A percentile compares a stretch with the other conserved stretches of the same genome.
phyloP scores from a whole-genome alignment of 2,797 vertebrate genomes.

The Melanotaenia maccullochi region DNA sequence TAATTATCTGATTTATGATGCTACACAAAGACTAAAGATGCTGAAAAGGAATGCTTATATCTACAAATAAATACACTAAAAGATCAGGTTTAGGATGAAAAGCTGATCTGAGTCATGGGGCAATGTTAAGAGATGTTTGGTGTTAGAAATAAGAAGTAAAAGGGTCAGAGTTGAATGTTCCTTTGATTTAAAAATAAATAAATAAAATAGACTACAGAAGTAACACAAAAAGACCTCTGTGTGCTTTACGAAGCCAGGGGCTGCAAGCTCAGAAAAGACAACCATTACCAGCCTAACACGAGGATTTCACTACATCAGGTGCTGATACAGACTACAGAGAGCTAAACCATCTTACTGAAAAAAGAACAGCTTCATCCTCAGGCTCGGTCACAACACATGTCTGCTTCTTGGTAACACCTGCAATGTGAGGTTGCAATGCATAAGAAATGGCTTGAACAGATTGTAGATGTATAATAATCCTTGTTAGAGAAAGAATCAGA shows the following conservation, averaged over 20 bases:
- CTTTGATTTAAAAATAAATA: slow-evolving; percentile 51
- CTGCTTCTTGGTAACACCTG: slow-evolving; percentile 49
- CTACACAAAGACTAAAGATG: slow-evolving; percentile 11
- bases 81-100: slow-evolving; percentile 34
- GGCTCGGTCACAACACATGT: slow-evolving; percentile 50
- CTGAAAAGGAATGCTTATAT: neutral
- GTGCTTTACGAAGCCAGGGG: slow-evolving; percentile 52
- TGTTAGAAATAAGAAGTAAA: slow-evolving; percentile 37
- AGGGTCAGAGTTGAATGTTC: slow-evolving; percentile 55
- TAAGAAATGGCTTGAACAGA: neutral
- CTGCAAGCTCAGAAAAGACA: slow-evolving; percentile 45
- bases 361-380: slow-evolving; percentile 59
- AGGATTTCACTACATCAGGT: slow-evolving; percentile 68
- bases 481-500: slow-evolving; percentile 9
- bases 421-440: slow-evolving; percentile 18
- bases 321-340: slow-evolving; percentile 37
- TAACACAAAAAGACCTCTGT: slow-evolving; percentile 75
- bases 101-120: slow-evolving; percentile 65
- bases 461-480: slow-evolving; percentile 3
- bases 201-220: slow-evolving; percentile 16
- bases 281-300: slow-evolving; percentile 62
- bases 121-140: slow-evolving; percentile 22
- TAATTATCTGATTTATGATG: neutral
- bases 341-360: slow-evolving; percentile 54
- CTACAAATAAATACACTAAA: slow-evolving; percentile 16